Base-by-base conservation (phyloP, 1,140 invertebrate genomes). In the Asobara japonica region DNA sequence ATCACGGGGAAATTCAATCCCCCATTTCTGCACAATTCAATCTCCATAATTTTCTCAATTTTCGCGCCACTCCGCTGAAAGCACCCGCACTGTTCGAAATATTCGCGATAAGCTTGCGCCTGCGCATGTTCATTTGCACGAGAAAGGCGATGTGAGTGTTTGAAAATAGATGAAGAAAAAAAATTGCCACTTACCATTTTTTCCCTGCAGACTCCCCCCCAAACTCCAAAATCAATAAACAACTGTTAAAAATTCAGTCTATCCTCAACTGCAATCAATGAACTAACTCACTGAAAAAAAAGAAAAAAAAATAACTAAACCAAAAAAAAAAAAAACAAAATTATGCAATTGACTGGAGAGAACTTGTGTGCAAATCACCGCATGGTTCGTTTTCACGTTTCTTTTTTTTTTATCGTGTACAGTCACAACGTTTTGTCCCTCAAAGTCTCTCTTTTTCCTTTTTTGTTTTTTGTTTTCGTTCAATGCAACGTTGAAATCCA, bases 291-390 rank as follows among this genome's bases (percentile, higher is more conserved):
- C 25, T 62, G n/a, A 62, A 27, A 25, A 62, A 62, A n/a, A 30
- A 62, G n/a, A 62, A 62, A n/a, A 30, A 62, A 29, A n/a, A 31
- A 29, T 20, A 62, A 62, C 51, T 10, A 62, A 62, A 31, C 25
- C 11, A 62, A 29, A 13, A 30, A 62, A 1, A 60, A 60, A 18
- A 62, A 62, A 62, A 31, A 62, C n/a, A n/a, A n/a, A n/a, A n/a
- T n/a, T n/a, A 31, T 30, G n/a, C 30, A 62, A 62, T 30, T 30
- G 13, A 62, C n/a, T 13, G n/a, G 4, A 22, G 22, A 2, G 22
- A 56, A 25, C 6, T 25, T 27, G 0, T 10, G 29, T 60, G 11
- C 56, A 62, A 48, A 31, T 62, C 60, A 62, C 60, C 27, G 29
- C 60, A 62, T 62, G 60, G 30, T 30, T 62, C 13, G 25, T 31